Conservation (phyloP, 2,888 invertebrate species). For the Romanomermis culicivorax region DNA sequence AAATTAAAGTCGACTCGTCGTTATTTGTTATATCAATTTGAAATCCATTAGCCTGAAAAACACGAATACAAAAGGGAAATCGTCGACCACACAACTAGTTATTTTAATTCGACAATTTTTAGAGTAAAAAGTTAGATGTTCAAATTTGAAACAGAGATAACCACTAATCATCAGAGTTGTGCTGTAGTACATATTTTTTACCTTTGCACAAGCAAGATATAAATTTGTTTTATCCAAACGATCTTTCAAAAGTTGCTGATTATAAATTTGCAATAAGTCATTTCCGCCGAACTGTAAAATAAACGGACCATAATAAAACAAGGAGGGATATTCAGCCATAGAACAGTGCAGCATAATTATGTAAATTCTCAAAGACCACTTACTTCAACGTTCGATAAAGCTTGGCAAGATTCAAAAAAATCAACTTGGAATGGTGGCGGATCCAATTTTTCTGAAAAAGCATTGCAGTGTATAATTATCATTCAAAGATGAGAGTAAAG, state of each 20-base stretch:
- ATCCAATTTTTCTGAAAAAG: background rate
- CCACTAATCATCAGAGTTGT: too few relatives aligned
- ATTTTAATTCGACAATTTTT: too few relatives aligned
- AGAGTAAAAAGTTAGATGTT: too few relatives aligned
- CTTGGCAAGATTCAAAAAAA: conserved; percentile 83
- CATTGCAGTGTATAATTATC: too few relatives aligned
- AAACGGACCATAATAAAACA: background rate
- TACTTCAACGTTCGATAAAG: conserved; percentile 64
- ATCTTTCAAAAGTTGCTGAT: conserved; percentile 72
- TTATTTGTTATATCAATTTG: conserved; percentile 64
- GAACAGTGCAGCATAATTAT: background rate
- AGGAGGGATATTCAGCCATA: background rate
- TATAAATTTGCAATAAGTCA: conserved; percentile 79
- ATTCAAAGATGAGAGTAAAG: background rate
- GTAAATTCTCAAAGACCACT: conserved; percentile 10
- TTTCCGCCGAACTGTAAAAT: conserved; percentile 54
- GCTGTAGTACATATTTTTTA: too few relatives aligned
- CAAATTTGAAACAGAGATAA: too few relatives aligned
- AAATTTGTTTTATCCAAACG: conserved; percentile 60
- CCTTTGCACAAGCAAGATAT: conserved; percentile 74
- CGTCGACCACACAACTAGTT: too few relatives aligned
- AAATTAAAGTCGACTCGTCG: conserved; percentile 67
- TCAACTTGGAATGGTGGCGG: conserved; percentile 60
- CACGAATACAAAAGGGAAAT: background rate
- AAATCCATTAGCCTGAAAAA: conserved; percentile 50